Conservation (phyloP, 1,140 invertebrate genomes). For the Oscheius sp. region DNA sequence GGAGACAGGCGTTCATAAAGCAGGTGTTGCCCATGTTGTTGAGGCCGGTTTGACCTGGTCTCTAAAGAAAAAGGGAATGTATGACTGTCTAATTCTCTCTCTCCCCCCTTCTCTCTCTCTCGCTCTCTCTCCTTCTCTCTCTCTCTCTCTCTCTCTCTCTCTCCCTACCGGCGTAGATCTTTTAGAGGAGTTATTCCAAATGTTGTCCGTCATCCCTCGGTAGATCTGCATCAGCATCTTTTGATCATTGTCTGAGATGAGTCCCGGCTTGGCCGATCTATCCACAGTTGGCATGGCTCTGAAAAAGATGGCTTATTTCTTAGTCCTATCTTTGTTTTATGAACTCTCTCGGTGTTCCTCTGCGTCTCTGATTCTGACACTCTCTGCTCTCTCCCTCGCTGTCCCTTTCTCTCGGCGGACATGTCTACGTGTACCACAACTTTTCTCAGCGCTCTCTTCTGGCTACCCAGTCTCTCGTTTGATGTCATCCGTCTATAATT, state of each 20-base stretch:
- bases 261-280: background rate
- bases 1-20: slow-evolving; percentile 72
- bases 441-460: too few species aligned
- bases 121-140: too few species aligned
- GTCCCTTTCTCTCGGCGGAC: too few species aligned
- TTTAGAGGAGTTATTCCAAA: background rate
- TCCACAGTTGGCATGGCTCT: background rate
- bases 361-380: background rate
- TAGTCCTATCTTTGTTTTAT: background rate
- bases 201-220: background rate
- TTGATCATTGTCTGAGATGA: background rate
- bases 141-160: background rate
- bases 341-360: background rate
- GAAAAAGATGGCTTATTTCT: background rate
- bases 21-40: slow-evolving; percentile 75
- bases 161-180: background rate
- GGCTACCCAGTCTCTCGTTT: too few species aligned
- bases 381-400: too few species aligned
- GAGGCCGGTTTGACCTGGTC: slow-evolving; percentile 76
- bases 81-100: too few species aligned
- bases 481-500: too few species aligned
- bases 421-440: too few species aligned
- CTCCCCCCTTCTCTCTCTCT: background rate
- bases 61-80: too few species aligned
- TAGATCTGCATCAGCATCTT: background rate